Conservation (phyloP, 2,888 invertebrate species). For the Tenthredo mesomela region DNA sequence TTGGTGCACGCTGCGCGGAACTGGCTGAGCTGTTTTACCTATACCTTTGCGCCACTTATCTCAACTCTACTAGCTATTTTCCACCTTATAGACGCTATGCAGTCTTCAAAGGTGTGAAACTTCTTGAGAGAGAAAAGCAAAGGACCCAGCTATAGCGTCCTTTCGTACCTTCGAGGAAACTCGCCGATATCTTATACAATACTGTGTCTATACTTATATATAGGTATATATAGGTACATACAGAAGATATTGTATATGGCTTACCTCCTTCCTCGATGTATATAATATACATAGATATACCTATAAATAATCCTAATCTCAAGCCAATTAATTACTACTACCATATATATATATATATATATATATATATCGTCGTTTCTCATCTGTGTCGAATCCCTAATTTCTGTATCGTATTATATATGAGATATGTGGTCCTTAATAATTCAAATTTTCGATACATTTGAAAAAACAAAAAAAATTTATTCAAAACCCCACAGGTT, state of each 20-base stretch:
- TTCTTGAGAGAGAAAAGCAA: neutral
- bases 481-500: no score
- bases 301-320: neutral
- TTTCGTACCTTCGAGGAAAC: neutral
- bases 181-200: neutral
- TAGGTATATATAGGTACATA: neutral
- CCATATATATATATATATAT: no score
- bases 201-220: neutral
- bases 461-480: no score
- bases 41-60: neutral
- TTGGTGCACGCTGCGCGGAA: neutral
- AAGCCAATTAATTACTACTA: conserved; percentile 1
- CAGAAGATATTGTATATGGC: neutral
- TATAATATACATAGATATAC: neutral
- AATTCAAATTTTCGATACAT: no score
- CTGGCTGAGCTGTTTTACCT: neutral
- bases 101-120: conserved; percentile 22
- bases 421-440: no score
- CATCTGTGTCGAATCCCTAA: no score
- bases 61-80: neutral
- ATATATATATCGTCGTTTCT: no score
- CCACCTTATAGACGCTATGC: neutral
- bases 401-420: no score
- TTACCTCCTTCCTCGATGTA: neutral
- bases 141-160: no score